These are phyloP conservation scores for Alca torda DNA, from an alignment of 2,797 vertebrate genomes.

Conservation along the genomic window DNA sequence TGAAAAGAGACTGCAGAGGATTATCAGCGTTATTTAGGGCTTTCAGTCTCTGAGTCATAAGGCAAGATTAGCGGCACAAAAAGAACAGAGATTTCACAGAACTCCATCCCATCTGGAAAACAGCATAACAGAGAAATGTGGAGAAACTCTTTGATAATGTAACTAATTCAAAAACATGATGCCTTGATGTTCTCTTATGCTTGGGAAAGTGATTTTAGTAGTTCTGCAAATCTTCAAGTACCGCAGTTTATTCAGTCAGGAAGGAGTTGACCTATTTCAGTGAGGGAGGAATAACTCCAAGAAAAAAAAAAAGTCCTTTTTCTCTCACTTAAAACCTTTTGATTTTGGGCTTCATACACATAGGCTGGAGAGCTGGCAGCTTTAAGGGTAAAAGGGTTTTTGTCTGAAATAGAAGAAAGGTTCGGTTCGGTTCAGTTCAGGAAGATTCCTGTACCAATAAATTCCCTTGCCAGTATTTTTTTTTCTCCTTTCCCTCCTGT, in stretches of 20 bases:
- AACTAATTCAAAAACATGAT: constrained; percentile 3
- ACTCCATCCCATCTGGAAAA: constrained; percentile 50
- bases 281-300: not conserved
- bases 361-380: not conserved
- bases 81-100: constrained; percentile 36
- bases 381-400: not conserved
- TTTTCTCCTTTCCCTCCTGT: not conserved
- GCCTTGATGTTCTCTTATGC: constrained; percentile 4
- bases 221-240: constrained; percentile 15
- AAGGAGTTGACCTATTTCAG: not conserved
- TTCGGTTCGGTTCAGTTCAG: not conserved
- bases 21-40: constrained; percentile 27
- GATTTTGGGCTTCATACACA: not conserved
- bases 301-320: not conserved
- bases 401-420: not conserved
- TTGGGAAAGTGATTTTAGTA: constrained; percentile 22
- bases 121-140: not conserved
- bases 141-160: constrained; percentile 30
- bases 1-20: constrained; percentile 13
- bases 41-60: constrained; percentile 44
- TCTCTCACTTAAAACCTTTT: not conserved
- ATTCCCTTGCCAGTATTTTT: not conserved
- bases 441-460: not conserved
- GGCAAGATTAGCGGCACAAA: constrained; percentile 3
- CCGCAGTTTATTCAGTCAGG: not conserved